Evolutionary conservation across 2,797 vertebrate genomes (phyloP).

Genomic region (Myripristis murdjan): DNA sequence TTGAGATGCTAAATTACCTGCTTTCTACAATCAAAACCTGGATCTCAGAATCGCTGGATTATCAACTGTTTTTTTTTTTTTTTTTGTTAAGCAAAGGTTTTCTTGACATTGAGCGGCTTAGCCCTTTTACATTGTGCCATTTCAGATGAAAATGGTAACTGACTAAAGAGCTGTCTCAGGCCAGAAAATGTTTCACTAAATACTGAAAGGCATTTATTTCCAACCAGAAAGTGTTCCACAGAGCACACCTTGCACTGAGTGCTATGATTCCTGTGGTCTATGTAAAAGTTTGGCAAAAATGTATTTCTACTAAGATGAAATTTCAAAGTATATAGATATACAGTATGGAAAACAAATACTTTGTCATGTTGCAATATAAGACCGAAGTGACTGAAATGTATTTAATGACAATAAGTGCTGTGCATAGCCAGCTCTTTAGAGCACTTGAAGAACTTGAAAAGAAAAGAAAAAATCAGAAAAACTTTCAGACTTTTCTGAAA

Average conservation of each 20-base stretch:
- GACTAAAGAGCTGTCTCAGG: constrained; percentile 42
- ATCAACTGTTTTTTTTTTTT: too few species aligned
- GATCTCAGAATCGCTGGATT: constrained; percentile 20
- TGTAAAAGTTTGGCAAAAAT: constrained; percentile 23
- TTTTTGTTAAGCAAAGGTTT: constrained; percentile 32
- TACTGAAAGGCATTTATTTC: constrained; percentile 16
- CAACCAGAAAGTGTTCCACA: constrained; percentile 8
- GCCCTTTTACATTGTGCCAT: constrained; percentile 71
- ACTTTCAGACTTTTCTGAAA: too few species aligned
- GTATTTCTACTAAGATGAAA: constrained; percentile 18
- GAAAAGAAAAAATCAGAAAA: constrained; percentile 32
- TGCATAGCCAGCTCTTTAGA: constrained; percentile 72
- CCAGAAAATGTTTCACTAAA: constrained; percentile 24
- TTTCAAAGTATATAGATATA: constrained; percentile 25
- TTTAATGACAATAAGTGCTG: constrained; percentile 38
- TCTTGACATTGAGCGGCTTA: constrained; percentile 48
- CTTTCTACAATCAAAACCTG: constrained; percentile 19
- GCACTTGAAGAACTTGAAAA: constrained; percentile 43
- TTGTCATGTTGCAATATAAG: not conserved
- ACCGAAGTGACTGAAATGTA: not conserved
- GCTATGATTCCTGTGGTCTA: constrained; percentile 38
- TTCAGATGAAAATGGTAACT: constrained; percentile 43
- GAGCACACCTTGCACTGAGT: constrained; percentile 7
- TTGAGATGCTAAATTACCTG: constrained; percentile 31
- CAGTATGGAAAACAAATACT: constrained; percentile 16